Percentiles rank a stretch among this genome's conserved stretches.
phyloP scores from a whole-genome alignment of 2,113 vertebrate genomes.

The Toxotes chatareus region DNA sequence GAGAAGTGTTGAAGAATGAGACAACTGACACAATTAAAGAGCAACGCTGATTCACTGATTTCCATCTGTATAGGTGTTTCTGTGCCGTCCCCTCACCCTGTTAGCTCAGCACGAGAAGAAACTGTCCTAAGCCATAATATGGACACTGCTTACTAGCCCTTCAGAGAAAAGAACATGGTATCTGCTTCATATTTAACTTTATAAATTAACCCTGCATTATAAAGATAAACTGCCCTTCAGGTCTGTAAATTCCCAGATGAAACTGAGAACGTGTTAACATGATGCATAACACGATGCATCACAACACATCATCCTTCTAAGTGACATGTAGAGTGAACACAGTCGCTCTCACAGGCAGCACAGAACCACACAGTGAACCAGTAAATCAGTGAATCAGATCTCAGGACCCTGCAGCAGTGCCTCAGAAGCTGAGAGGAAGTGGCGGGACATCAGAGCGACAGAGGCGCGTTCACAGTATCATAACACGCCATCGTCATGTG shows the following conservation, averaged over 20 bases:
- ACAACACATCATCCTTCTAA: neutral
- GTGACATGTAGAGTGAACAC: neutral
- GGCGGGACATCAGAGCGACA: neutral
- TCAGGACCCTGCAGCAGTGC: constrained; percentile 1
- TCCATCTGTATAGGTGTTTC: too few relatives aligned
- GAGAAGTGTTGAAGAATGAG: neutral
- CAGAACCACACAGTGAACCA: neutral
- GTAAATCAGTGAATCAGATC: neutral
- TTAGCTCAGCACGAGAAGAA: too few relatives aligned
- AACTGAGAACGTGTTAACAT: neutral
- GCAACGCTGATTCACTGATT: too few relatives aligned
- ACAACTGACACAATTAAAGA: neutral
- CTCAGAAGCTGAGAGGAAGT: neutral
- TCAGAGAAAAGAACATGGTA: too few relatives aligned
- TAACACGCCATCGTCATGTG: constrained; percentile 13
- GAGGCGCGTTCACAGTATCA: constrained; percentile 14
- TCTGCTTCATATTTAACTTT: too few relatives aligned
- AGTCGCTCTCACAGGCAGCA: neutral
- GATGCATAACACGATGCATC: neutral
- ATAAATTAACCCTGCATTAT: too few relatives aligned
- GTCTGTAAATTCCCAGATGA: neutral
- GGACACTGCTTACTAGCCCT: too few relatives aligned
- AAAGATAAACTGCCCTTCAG: too few relatives aligned
- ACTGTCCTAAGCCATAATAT: too few relatives aligned
- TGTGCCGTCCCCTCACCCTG: neutral